phyloP scores from a whole-genome alignment of 2,888 invertebrate species.

The Synanthedon andrenaeformis region DNA sequence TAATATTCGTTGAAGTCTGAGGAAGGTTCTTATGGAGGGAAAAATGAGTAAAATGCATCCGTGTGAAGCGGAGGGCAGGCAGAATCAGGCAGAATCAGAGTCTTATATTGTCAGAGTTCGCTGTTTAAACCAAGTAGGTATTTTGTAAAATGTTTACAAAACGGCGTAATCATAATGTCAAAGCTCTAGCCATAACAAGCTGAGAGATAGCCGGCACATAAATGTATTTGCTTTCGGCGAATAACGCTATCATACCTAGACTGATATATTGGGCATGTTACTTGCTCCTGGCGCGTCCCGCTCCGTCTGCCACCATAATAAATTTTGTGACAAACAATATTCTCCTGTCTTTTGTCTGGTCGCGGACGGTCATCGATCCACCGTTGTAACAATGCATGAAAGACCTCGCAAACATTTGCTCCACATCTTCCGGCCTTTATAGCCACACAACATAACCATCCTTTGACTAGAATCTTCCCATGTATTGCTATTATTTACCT shows the following conservation, averaged over 20 bases:
- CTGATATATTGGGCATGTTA: constrained; percentile 47
- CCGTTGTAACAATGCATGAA: constrained; percentile 19
- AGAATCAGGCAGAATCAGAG: too few species aligned
- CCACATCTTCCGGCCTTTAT: constrained; percentile 14
- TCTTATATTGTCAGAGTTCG: too few species aligned
- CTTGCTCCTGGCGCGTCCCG: constrained; percentile 21
- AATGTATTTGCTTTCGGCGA: constrained; percentile 50
- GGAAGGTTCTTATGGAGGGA: too few species aligned
- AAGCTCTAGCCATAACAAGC: background rate
- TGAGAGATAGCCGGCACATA: constrained; percentile 21
- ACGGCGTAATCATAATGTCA: background rate
- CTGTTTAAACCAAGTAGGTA: too few species aligned
- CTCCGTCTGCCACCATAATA: constrained; percentile 49
- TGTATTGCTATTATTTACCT: too few species aligned
- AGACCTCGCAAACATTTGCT: constrained; percentile 15
- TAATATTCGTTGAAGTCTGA: too few species aligned
- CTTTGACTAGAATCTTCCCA: background rate
- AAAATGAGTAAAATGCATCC: too few species aligned
- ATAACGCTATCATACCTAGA: constrained; percentile 11
- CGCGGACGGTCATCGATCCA: constrained; percentile 42
- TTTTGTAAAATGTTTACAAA: too few species aligned
- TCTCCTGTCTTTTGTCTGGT: constrained; percentile 57
- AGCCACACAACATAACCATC: background rate
- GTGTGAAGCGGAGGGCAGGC: too few species aligned
- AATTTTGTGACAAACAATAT: constrained; percentile 68